Evolutionary conservation across 1,140 invertebrate species (phyloP), one percentile per base, ranked within the genome.

Genomic region (Pseudomyrmex sp.): DNA sequence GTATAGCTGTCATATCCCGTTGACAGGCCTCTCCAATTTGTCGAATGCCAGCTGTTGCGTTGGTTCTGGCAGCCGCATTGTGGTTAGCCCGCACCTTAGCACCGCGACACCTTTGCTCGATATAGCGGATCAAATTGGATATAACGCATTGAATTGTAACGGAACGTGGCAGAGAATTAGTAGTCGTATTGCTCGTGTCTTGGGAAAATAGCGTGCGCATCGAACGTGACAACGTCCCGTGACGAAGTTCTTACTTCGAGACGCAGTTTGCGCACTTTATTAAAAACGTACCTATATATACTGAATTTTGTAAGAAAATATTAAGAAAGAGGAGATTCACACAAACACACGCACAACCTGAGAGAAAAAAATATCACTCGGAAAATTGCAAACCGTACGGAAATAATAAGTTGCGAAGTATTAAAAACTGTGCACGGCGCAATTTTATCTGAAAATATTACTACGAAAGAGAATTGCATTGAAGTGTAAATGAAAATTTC

Each of bases 11-110:
- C 72, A 75, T 44, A 13, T 35, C 52, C 3, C 52, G 73, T n/a
- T 76, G 77, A 73, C 77, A 63, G 58, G 35, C 20, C 23, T 26
- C 50, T 83, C 82, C 72, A 87, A 87, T 87, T 87, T 85, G 72
- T 87, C 83, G 77, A 82, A 85, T 85, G 62, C 58, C 85, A 74
- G 58, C 18, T 72, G 73, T 58, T 59, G 68, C 82, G 83, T 84
- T 68, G 82, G 65, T 75, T 86, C 79, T 72, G 85, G 73, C 74
- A 86, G 82, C 62, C 72, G 54, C 72, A 68, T 83, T 83, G 74
- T 84, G 85, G 76, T 73, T 58, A 48, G 35, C 59, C 15, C 26
- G 0, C 26, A n/a, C 46, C 63, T 83, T 65, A 63, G 50, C 61
- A 26, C 56, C 5, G 48, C 61, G 52, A 66, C 61, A 65, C 52